A percentile compares a stretch with the other conserved stretches of the same genome.
phyloP scores from a whole-genome alignment of 2,888 invertebrate species.

The Chirona hameri region DNA sequence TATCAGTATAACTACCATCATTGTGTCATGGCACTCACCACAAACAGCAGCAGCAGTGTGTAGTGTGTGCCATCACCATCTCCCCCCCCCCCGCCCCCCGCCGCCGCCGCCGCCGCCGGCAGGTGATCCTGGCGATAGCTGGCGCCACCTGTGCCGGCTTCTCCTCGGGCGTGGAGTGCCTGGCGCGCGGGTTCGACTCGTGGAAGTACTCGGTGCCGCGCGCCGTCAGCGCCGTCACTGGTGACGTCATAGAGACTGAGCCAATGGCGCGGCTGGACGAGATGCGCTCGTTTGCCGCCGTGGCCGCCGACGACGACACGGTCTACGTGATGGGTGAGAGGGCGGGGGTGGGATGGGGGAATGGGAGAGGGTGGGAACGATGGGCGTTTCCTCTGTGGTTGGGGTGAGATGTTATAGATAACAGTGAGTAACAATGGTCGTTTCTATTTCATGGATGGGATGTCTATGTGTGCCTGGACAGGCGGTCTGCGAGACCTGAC shows the following conservation, averaged over 20 bases:
- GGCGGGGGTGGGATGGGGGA: background rate
- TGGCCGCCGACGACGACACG: conserved; percentile 42
- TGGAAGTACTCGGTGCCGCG: conserved; percentile 44
- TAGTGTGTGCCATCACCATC: too few species aligned
- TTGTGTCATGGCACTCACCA: too few species aligned
- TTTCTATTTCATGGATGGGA: too few species aligned
- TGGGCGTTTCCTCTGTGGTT: background rate
- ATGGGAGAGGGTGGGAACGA: too few species aligned
- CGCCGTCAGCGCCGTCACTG: conserved; percentile 39
- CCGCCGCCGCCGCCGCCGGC: background rate
- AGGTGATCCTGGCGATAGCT: conserved; percentile 44
- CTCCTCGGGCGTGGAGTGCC: conserved; percentile 44
- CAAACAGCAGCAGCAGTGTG: too few species aligned
- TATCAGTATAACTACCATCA: too few species aligned
- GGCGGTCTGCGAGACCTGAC: too few species aligned
- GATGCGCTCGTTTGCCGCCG: conserved; percentile 43
- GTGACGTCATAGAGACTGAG: conserved; percentile 40
- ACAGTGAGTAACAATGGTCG: too few species aligned
- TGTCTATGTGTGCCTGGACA: too few species aligned
- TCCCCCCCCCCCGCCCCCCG: too few species aligned
- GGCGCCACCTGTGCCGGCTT: conserved; percentile 44
- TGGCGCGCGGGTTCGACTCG: conserved; percentile 44
- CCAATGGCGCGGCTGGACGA: conserved; percentile 44
- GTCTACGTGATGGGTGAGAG: conserved; percentile 43
- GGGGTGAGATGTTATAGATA: too few species aligned